Evolutionary conservation across 2,797 vertebrate species (phyloP), one percentile per base, ranked within the genome.

Genomic region (Menidia menidia): DNA sequence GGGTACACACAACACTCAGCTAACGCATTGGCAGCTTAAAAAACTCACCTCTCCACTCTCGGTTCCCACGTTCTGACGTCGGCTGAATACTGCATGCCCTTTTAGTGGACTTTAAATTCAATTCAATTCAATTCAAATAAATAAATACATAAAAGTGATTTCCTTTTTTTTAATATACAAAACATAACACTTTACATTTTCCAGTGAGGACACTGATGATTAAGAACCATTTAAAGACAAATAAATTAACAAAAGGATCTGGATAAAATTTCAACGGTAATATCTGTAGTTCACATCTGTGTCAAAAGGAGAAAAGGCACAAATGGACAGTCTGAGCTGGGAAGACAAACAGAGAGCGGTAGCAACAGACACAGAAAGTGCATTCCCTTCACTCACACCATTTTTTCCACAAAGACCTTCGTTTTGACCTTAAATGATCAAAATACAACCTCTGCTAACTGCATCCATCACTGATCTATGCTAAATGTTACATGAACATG

Each of bases 21-120:
- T 67, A 64, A 64, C 9, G 60, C 2, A n/a, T 56, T 53, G 45
- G 59, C 1, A 0, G 4, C 78, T 86, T 78, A 81, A 69, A 65
- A 82, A 86, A 77, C 73, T 25, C 25, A 25, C 25, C 25, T 25
- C 39, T 0, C 53, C 15, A 0, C 48, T 51, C 62, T 0, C 12
- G n/a, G 61, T 66, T 65, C 42, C 61, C 63, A 73, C 35, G 30
- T 65, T 66, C 19, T 4, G 5, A 30, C 35, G 18, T 19, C 60
- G 14, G 7, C 16, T n/a, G 47, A 43, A 25, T 47, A 5, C 41
- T 57, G 6, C 1, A 4, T 15, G 1, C 3, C 14, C 33, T 6
- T 4, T 4, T n/a, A 35, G 43, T 39, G 35, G 35, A 39, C 2
- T 39, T 39, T 39, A 25, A 25, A 25, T 39, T 39, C 10, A 39